These are phyloP conservation scores for Acrocephalus arundinaceus DNA, from an alignment of 2,113 vertebrate genomes.

Conservation along the genomic window DNA sequence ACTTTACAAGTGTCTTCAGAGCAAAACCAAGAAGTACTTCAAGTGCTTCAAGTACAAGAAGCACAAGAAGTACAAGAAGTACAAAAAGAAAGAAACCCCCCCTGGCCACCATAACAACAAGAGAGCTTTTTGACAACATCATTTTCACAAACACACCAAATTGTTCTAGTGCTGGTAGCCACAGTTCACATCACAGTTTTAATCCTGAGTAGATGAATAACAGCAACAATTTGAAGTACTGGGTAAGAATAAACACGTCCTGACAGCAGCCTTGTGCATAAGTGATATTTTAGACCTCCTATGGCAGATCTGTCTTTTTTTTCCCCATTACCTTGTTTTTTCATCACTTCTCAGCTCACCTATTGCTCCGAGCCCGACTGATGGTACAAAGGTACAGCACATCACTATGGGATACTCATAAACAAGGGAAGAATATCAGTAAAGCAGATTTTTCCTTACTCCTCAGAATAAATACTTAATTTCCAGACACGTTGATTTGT, in stretches of 20 bases:
- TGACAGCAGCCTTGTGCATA: neutral
- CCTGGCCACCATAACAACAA: neutral
- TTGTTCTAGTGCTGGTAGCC: neutral
- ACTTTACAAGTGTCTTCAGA: neutral
- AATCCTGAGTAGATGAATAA: neutral
- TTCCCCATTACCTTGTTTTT: neutral
- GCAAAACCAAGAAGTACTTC: neutral
- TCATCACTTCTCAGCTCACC: neutral
- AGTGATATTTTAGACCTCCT: neutral
- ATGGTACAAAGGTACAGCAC: neutral
- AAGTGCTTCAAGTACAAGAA: neutral
- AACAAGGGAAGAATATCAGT: neutral
- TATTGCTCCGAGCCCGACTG: neutral
- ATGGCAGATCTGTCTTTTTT: neutral
- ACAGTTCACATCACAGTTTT: neutral
- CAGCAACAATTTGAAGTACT: neutral
- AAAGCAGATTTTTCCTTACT: neutral
- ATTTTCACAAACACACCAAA: neutral
- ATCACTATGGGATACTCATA: neutral
- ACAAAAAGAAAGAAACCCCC: neutral
- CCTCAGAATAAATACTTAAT: neutral
- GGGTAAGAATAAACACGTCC: neutral
- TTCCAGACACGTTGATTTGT: neutral
- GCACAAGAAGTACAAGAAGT: neutral
- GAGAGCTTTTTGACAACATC: neutral